Base-by-base conservation (phyloP, 2,797 vertebrate species). In the Pterois miles region DNA sequence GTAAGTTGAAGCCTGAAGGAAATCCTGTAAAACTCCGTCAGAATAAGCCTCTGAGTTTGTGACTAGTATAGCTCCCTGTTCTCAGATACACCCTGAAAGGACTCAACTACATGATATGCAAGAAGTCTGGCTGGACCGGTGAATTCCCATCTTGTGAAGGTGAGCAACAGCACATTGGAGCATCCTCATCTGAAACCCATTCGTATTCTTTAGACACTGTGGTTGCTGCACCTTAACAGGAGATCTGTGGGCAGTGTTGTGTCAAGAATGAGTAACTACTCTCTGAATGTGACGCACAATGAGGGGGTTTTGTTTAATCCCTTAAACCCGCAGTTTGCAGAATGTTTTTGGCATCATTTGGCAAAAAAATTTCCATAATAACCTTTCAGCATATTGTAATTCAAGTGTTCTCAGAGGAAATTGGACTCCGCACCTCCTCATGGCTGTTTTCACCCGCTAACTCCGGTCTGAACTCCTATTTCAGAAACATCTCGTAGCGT, bases 41-140 rank as follows among this genome's bases (percentile, higher is more conserved):
- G 8, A 62, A 20, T 5, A 16, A 52, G 25, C 2, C 16, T 65
- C 13, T 54, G 1, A 18, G 12, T 52, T 25, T 69, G 33, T 65
- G 25, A 76, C 57, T n/a, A 2, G 4, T 50, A 4, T 1, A 11
- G 66, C 5, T 74, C n/a, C n/a, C 0, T 60, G 48, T 69, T 25
- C 8, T 68, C 88, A 95, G 95, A 43, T 95, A 88, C 65, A 74
- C 70, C 1, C 36, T 94, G 57, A 91, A 87, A 69, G 94, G 94
- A 74, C 74, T 12, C 5, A 9, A 59, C n/a, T 88, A 82, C n/a
- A 69, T 91, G 76, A 63, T 60, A 2, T 95, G 95, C 56, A 82
- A 71, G 65, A 76, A 1, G 40, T 25, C 71, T 1, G 94, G 93
- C 38, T 95, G 95, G 95, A 82, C 43, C 0, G 90, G 86, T 16